Evolutionary conservation across 2,113 vertebrate species (phyloP).

Genomic region (Gobio gobio): DNA sequence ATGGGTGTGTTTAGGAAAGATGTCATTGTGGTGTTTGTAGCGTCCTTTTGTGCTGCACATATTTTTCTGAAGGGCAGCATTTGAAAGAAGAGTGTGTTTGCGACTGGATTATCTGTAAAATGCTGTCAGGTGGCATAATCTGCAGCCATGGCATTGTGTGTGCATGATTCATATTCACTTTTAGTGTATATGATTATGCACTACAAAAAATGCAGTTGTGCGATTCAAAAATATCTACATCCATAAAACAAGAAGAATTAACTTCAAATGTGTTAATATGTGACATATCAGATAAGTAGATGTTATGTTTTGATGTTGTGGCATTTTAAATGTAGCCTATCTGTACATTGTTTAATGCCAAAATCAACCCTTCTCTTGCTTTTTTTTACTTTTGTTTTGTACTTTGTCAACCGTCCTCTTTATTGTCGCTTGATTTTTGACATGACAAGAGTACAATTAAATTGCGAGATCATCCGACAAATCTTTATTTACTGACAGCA

Average conservation of each 20-base stretch:
- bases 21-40: background rate
- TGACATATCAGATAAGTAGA: too few species aligned
- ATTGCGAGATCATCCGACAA: too few species aligned
- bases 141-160: background rate
- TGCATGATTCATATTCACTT: constrained; percentile 3
- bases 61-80: constrained; percentile 11
- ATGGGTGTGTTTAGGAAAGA: constrained; percentile 7
- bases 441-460: too few species aligned
- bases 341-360: too few species aligned
- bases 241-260: background rate
- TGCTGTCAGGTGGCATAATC: constrained; percentile 17
- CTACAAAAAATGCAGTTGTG: background rate
- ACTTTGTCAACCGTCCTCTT: too few species aligned
- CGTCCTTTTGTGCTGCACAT: constrained; percentile 15
- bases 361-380: too few species aligned
- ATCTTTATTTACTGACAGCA: too few species aligned
- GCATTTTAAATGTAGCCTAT: too few species aligned
- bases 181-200: too few species aligned
- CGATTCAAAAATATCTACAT: background rate
- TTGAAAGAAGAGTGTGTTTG: background rate
- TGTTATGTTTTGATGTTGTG: too few species aligned
- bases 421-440: too few species aligned
- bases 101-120: background rate
- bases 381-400: too few species aligned
- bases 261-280: background rate